Base-by-base conservation (phyloP, 2,113 vertebrate species). In the Mesocricetus auratus region DNA sequence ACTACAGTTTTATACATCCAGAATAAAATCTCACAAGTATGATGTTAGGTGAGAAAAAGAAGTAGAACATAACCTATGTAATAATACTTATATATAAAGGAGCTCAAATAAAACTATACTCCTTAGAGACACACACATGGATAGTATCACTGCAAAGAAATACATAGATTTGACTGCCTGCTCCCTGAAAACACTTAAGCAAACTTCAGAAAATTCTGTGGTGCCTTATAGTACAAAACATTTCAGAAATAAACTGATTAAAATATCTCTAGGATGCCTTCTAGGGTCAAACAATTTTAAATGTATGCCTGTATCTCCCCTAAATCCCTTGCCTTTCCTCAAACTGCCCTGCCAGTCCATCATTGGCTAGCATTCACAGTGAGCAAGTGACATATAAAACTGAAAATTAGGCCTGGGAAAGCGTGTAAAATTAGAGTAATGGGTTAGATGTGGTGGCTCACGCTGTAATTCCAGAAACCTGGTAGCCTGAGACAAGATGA, bases 21-120 rank as follows among this genome's bases (percentile, higher is more conserved):
- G 50, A 56, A n/a, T 81, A 22, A 81, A n/a, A 19, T 56, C 33
- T 56, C 50, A 22, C 39, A 93, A 53, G 68, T 87, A 64, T 17
- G 45, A 86, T 3, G 4, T 36, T 66, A 33, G 31, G 19, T 69
- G n/a, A 60, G 83, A 66, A 95, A 86, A 60, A 5, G 6, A 62
- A 85, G 29, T 17, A 77, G 75, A 91, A 71, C 11, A 53, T 12
- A 86, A 42, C 5, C 26, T 42, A 17, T 71, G 26, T 69, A 53
- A 90, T 90, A 75, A 42, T 75, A 81, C 66, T 74, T 53, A 62
- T 53, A 29, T 88, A 36, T 88, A 22, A 88, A 77, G 62, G 83
- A 78, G 53, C 82, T 91, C 66, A 95, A 92, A 92, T 62, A 58
- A 82, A 74, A 74, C 21, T 60, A 29, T 74, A 64, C 50, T 73